A percentile compares a stretch with the other conserved stretches of the same genome.
These are phyloP conservation scores for Mobula birostris DNA, from an alignment of 2,113 vertebrate genomes.

Conservation along the genomic window DNA sequence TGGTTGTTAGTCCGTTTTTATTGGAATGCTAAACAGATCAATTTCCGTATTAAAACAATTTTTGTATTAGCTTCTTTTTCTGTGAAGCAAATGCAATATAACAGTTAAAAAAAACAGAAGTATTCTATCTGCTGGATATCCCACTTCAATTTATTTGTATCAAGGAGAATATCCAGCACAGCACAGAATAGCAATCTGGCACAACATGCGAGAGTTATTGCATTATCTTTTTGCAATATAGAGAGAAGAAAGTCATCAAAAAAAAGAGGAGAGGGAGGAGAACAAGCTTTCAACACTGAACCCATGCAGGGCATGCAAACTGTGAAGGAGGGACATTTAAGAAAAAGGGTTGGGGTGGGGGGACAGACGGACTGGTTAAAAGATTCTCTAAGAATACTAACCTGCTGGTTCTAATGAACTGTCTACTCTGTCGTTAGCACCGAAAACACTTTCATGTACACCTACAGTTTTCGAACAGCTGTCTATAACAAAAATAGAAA, in stretches of 20 bases:
- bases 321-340: slow-evolving; percentile 44
- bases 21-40: neutral
- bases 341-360: slow-evolving; percentile 49
- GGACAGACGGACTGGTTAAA: slow-evolving; percentile 67
- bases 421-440: slow-evolving; percentile 99
- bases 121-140: neutral
- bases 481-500: slow-evolving; percentile 97
- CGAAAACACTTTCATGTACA: slow-evolving; percentile 99
- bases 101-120: neutral
- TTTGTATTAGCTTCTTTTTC: neutral
- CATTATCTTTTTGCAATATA: slow-evolving; percentile 17
- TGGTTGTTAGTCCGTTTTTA: neutral
- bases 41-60: slow-evolving; percentile 15
- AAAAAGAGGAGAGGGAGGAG: neutral
- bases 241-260: slow-evolving; percentile 24
- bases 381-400: slow-evolving; percentile 95
- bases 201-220: slow-evolving; percentile 27
- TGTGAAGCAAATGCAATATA: slow-evolving; percentile 22
- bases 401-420: slow-evolving; percentile 99
- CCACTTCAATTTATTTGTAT: slow-evolving; percentile 2
- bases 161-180: slow-evolving; percentile 19
- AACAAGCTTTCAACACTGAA: slow-evolving; percentile 33
- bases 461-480: slow-evolving; percentile 99
- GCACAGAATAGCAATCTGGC: slow-evolving; percentile 6
- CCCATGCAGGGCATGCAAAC: slow-evolving; percentile 60